Evolutionary conservation across 2,888 invertebrate species (phyloP), one percentile per base, ranked within the genome.

Genomic region (Linyphia triangularis): DNA sequence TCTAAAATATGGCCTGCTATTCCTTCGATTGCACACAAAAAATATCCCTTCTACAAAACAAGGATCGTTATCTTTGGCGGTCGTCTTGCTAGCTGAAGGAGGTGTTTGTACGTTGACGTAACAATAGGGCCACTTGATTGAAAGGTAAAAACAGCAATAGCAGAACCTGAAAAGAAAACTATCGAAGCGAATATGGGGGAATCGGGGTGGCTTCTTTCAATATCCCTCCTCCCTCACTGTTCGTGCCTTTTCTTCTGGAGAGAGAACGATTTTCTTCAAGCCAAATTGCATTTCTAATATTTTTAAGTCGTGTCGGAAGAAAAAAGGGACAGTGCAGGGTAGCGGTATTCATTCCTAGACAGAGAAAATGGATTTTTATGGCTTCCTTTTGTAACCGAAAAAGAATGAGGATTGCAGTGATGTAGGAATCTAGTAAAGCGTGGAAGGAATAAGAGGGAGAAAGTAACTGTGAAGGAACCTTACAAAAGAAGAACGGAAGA

Each of bases 81-180:
- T 43, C 33, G 61, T 78, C 85, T 78, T 85, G 69, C 61, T 78
- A 69, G 67, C 37, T 78, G 85, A 77, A 67, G 43, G 70, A 78
- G 78, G 78, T 85, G 85, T 77, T 85, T 85, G 40, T 70, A 61
- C 85, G 78, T 70, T 78, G 85, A 77, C 63, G 67, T 78, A 85
- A 85, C 77, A 85, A 85, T 75, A 78, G 77, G 59, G 43, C 67
- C 30, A 63, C 63, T 85, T 85, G 85, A 85, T 77, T 77, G 85
- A 78, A 78, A 85, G 70, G 77, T 57, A 69, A 85, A 77, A 85
- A 72, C 70, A 70, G 57, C 67, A 78, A 61, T 40, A 85, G 61
- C 40, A 77, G 51, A 22, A 28, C 43, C 37, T 24, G 61, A 73
- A 85, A 78, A 57, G 61, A 69, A 70, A 63, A 30, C 72, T 61